Conservation (phyloP, 2,113 vertebrate species). For the Rhinolophus sinicus region DNA sequence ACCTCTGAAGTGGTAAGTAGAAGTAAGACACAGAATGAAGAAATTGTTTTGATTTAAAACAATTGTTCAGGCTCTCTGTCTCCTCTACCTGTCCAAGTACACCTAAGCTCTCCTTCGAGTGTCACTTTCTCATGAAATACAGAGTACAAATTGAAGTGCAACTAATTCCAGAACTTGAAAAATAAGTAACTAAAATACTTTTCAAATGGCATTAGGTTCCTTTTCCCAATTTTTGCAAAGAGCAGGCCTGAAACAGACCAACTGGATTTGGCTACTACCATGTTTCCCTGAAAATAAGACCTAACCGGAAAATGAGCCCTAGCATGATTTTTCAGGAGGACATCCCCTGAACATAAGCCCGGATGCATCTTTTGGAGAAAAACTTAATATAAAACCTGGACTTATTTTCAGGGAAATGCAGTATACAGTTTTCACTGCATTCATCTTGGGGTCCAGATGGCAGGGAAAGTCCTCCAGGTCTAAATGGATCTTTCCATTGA, state of each 20-base stretch:
- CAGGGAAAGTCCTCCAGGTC: fast-evolving
- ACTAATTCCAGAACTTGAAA: background rate
- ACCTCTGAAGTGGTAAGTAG: background rate
- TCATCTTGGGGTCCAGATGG: fast-evolving
- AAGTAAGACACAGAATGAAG: background rate
- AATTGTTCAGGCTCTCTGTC: too few species aligned
- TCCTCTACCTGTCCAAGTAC: background rate
- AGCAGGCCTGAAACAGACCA: background rate
- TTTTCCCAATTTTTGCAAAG: fast-evolving
- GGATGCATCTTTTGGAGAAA: too few species aligned
- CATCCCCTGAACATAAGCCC: too few species aligned
- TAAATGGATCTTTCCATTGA: fast-evolving
- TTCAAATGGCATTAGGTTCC: background rate
- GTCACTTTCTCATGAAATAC: background rate
- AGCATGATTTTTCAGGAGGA: too few species aligned
- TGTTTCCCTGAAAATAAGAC: too few species aligned
- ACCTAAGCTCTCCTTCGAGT: background rate
- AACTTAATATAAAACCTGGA: too few species aligned
- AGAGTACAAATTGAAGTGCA: background rate
- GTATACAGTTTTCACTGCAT: background rate
- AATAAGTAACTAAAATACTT: background rate
- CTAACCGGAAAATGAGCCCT: too few species aligned
- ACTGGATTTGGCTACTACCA: background rate
- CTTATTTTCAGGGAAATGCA: too few species aligned
- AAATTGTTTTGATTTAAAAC: background rate